phyloP scores from a whole-genome alignment of 2,888 invertebrate genomes.

The Octonoba sinensis region DNA sequence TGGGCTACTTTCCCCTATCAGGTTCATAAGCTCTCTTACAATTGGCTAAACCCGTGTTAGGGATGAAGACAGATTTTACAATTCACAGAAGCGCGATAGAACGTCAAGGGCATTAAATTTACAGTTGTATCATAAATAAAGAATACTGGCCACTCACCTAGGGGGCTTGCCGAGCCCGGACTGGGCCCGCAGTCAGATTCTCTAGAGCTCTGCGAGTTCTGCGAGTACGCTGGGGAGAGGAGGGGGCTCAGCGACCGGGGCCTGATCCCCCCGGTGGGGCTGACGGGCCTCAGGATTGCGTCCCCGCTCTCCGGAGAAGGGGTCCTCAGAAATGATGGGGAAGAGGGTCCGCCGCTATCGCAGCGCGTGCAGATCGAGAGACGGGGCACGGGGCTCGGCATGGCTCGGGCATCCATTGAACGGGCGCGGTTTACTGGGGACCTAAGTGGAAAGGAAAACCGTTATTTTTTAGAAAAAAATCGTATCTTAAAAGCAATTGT shows the following conservation, averaged over 20 bases:
- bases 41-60: too few relatives aligned
- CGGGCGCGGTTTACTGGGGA: conserved; percentile 62
- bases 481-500: too few relatives aligned
- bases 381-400: conserved; percentile 54
- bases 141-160: conserved; percentile 36
- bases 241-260: conserved; percentile 63
- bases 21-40: too few relatives aligned
- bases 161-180: conserved; percentile 61
- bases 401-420: conserved; percentile 63
- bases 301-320: conserved; percentile 83
- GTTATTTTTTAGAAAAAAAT: too few relatives aligned
- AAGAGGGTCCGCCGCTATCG: conserved; percentile 48
- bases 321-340: conserved; percentile 57
- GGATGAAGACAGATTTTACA: too few relatives aligned
- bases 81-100: too few relatives aligned
- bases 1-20: too few relatives aligned
- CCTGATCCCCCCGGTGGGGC: conserved; percentile 48
- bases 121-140: neutral
- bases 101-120: too few relatives aligned
- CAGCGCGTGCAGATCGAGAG: conserved; percentile 53
- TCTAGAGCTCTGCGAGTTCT: conserved; percentile 53
- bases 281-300: conserved; percentile 74
- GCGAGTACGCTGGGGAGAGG: conserved; percentile 58
- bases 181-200: conserved; percentile 56
- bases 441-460: neutral